These are phyloP conservation scores for Pedetes capensis DNA, from an alignment of 2,113 vertebrate species.

Conservation along the genomic window DNA sequence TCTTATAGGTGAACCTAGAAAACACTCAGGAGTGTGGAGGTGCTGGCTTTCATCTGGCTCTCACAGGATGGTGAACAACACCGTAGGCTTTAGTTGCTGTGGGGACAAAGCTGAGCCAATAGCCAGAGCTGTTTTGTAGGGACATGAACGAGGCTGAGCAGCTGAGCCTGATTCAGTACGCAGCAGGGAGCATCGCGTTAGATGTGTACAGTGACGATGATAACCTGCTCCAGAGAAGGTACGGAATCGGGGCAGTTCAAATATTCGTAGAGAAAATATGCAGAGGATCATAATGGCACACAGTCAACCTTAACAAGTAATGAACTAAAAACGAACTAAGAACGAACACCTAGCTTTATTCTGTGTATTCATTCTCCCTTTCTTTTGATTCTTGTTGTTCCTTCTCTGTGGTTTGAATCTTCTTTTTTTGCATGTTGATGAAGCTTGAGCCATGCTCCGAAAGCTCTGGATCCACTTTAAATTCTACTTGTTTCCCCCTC, in stretches of 20 bases:
- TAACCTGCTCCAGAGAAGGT: neutral
- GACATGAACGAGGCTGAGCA: neutral
- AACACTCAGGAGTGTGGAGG: no score
- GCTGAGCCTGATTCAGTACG: neutral
- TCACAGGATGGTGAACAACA: neutral
- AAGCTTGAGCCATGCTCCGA: neutral
- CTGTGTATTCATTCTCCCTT: slow-evolving; percentile 8
- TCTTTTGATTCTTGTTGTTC: slow-evolving; percentile 45
- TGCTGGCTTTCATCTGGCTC: neutral
- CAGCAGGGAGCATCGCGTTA: neutral
- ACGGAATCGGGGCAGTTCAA: neutral
- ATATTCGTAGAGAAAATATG: neutral
- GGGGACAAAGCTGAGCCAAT: neutral
- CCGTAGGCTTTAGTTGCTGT: no score
- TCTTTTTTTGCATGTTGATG: neutral
- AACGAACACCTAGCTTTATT: neutral
- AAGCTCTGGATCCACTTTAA: neutral
- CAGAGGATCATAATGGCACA: neutral
- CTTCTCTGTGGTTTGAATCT: neutral
- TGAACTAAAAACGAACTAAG: slow-evolving; percentile 59
- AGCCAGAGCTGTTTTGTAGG: neutral
- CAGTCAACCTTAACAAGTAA: neutral
- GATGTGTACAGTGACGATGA: rapidly evolving
- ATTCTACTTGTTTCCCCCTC: neutral
- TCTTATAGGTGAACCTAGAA: neutral